These are phyloP conservation scores for Osedax frankpressi DNA, from an alignment of 2,888 invertebrate species.

Conservation along the genomic window DNA sequence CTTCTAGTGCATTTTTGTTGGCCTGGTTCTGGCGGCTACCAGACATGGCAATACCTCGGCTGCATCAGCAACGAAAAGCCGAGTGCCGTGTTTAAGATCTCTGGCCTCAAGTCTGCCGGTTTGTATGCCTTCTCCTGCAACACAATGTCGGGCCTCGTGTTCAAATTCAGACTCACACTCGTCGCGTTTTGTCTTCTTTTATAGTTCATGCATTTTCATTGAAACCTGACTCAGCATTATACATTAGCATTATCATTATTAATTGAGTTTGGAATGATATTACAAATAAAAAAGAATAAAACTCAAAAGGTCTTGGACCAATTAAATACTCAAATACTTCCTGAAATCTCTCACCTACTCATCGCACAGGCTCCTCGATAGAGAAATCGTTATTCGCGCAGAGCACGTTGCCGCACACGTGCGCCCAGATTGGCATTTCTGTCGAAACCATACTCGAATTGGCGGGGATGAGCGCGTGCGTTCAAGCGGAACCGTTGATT, in stretches of 20 bases:
- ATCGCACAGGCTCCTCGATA: not conserved
- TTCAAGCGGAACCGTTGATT: not conserved
- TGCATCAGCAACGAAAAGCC: constrained; percentile 85
- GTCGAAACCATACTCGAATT: not conserved
- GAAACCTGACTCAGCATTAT: too few species aligned
- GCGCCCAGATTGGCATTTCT: not conserved
- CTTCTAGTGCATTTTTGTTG: constrained; percentile 85
- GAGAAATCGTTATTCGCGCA: not conserved
- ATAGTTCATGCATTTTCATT: too few species aligned
- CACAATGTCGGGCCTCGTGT: too few species aligned
- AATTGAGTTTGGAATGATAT: too few species aligned
- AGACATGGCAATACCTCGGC: constrained; percentile 84
- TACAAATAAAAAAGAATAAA: too few species aligned
- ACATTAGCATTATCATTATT: too few species aligned
- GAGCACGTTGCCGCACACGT: not conserved
- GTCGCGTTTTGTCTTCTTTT: too few species aligned
- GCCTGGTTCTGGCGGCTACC: constrained; percentile 63
- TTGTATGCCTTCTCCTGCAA: too few species aligned
- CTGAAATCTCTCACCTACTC: too few species aligned
- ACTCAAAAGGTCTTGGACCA: too few species aligned
- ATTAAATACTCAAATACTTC: too few species aligned
- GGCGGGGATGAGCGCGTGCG: not conserved
- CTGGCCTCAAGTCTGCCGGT: constrained; percentile 50
- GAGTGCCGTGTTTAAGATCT: constrained; percentile 89
- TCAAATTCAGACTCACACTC: too few species aligned